Base-by-base conservation (phyloP, 2,888 invertebrate genomes). In the Drosophila lacicola region DNA sequence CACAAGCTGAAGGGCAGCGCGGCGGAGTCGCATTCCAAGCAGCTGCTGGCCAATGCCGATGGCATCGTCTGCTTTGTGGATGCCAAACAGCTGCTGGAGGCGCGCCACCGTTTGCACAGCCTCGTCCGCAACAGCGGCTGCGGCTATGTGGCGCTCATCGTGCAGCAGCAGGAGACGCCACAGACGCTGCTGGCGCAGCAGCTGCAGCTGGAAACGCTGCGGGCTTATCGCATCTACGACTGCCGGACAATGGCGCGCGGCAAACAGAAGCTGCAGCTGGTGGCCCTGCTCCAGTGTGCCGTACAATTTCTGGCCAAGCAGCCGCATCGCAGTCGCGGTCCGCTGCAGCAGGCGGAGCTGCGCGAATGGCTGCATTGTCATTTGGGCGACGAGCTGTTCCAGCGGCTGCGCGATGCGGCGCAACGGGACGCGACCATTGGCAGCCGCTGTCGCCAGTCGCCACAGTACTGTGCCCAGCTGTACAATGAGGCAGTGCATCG, bases 401-500 rank as follows among this genome's bases (percentile, higher is more conserved):
- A 93, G 63, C 93, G 93, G 74, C 92, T 95, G 41, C 92, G 91
- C 0, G 62, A 74, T 13, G 88, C 90, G 3, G 70, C 75, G 13
- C 37, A 58, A 4, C 70, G 58, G 13, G 82, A 92, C 89, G 79
- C 90, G 69, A 80, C 92, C 72, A 86, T 91, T 89, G 34, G 92
- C 62, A 45, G 36, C 0, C 88, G 92, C 88, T 91, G 93, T 85
- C 90, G 87, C 19, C 70, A 55, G 2, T 65, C 80, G 10, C 96
- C 55, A 90, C 93, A 81, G 93, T 94, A 82, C 46, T 93, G 95
- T 6, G 94, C 95, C 13, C 91, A 92, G 55, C 92, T 96, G 50
- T 96, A 95, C 85, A 96, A 96, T 88, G 93, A 94, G 77, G 95
- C 95, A 25, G 93, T 96, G 21, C 93, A 94, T 50, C 94, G 94